A percentile compares a stretch with the other conserved stretches of the same genome.
Conservation (phyloP, 1,140 invertebrate species). For the Cyrtorhinus lividipennis region DNA sequence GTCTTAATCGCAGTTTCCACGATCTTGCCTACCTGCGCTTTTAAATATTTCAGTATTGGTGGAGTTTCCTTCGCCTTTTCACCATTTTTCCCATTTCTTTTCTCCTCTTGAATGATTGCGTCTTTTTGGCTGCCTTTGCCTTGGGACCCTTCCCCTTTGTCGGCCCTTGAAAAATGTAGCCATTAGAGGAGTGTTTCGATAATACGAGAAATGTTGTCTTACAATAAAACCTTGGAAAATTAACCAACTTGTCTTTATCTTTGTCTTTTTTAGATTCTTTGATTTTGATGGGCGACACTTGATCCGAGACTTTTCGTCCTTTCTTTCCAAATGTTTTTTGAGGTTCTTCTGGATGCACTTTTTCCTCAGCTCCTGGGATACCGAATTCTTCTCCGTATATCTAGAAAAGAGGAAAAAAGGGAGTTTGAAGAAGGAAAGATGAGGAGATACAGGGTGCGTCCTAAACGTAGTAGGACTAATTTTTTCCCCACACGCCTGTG, state of each 20-base stretch:
- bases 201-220: not conserved
- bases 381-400: conserved; percentile 80
- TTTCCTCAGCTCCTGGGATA: conserved; percentile 34
- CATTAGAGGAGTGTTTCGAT: not conserved
- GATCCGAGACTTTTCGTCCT: conserved; percentile 57
- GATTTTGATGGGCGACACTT: conserved; percentile 54
- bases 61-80: conserved; percentile 46
- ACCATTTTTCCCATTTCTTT: conserved; percentile 7
- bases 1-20: not conserved
- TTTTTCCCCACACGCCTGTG: no score
- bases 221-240: not conserved
- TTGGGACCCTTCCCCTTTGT: conserved; percentile 25
- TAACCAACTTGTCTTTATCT: conserved; percentile 42
- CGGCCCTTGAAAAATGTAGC: not conserved
- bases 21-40: conserved; percentile 61
- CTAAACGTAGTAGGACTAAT: no score
- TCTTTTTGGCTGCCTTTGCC: conserved; percentile 31
- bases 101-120: conserved; percentile 21
- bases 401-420: conserved; percentile 30
- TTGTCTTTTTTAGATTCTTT: conserved; percentile 56
- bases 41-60: conserved; percentile 72
- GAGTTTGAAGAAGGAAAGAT: no score
- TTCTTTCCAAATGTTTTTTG: conserved; percentile 37
- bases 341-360: conserved; percentile 18
- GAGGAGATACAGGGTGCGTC: no score